Evolutionary conservation across 2,888 invertebrate species (phyloP).

Genomic region (Gasteruption jaculator): DNA sequence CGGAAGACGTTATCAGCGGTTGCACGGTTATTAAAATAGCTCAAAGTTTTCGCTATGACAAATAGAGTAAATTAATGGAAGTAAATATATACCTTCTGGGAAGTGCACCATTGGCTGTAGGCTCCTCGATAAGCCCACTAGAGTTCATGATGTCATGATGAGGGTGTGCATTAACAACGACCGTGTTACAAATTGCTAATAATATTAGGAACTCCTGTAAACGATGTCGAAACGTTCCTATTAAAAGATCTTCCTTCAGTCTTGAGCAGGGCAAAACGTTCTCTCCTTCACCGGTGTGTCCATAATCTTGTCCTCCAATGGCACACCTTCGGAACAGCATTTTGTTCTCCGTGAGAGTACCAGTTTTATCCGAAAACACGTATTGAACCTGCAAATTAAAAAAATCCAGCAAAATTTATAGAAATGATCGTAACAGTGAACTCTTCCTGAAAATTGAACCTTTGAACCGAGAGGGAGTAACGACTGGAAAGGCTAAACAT

Average conservation of each 20-base stretch:
- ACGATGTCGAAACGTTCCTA: slow-evolving; percentile 62
- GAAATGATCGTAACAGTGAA: too few species aligned
- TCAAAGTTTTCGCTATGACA: too few species aligned
- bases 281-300: slow-evolving; percentile 69
- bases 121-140: slow-evolving; percentile 61
- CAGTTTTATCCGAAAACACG: slow-evolving; percentile 96
- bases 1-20: too few species aligned
- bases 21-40: too few species aligned
- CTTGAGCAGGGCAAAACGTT: slow-evolving; percentile 56
- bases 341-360: slow-evolving; percentile 94
- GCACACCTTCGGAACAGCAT: slow-evolving; percentile 94
- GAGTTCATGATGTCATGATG: slow-evolving; percentile 70
- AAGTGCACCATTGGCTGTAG: slow-evolving; percentile 36
- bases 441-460: too few species aligned
- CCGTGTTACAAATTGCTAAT: slow-evolving; percentile 93
- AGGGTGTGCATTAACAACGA: slow-evolving; percentile 86
- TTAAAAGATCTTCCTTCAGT: slow-evolving; percentile 55
- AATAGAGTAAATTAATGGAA: too few species aligned
- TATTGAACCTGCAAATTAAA: slow-evolving; percentile 73
- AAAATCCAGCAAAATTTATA: too few species aligned
- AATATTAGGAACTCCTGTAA: slow-evolving; percentile 87
- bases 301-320: slow-evolving; percentile 85
- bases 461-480: too few species aligned
- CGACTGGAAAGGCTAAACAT: too few species aligned
- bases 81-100: slow-evolving; percentile 32